These are phyloP conservation scores for Apamea sordens DNA, from an alignment of 2,888 invertebrate genomes.

Conservation along the genomic window DNA sequence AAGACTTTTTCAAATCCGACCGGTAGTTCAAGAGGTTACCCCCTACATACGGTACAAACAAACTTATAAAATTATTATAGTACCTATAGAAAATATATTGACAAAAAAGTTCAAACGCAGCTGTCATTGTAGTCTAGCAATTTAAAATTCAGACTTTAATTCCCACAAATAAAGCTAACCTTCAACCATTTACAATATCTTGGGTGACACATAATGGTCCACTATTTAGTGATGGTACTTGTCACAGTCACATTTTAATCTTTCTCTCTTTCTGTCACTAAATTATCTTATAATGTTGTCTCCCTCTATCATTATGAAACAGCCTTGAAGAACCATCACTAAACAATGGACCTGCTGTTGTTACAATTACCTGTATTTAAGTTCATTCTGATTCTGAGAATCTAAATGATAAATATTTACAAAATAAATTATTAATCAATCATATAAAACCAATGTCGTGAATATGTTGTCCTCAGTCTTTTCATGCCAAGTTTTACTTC, in stretches of 20 bases:
- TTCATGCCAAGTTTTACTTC: slow-evolving; percentile 14
- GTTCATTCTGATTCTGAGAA: slow-evolving; percentile 3
- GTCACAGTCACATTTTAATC: background rate
- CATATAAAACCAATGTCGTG: background rate
- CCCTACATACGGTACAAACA: too few species aligned
- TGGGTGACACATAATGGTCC: slow-evolving; percentile 31
- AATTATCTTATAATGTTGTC: background rate
- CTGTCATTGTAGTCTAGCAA: background rate
- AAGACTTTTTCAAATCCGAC: background rate
- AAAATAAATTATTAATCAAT: slow-evolving; percentile 5
- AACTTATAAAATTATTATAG: too few species aligned
- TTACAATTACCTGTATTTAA: background rate
- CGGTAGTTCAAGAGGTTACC: background rate
- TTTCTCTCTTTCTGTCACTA: slow-evolving; percentile 7
- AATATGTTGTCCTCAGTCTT: slow-evolving; percentile 40
- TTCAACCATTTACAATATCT: slow-evolving; percentile 39
- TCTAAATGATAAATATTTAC: slow-evolving; percentile 18
- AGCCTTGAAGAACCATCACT: background rate
- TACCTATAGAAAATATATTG: background rate
- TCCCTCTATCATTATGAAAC: background rate
- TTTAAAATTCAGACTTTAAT: slow-evolving; percentile 1
- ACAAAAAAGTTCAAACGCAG: background rate
- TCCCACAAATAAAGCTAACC: slow-evolving; percentile 20
- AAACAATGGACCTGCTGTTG: slow-evolving; percentile 3
- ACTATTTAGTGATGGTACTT: slow-evolving; percentile 14